These are phyloP conservation scores for Rhyacichthys aspro DNA, from an alignment of 2,797 vertebrate species.

Conservation along the genomic window DNA sequence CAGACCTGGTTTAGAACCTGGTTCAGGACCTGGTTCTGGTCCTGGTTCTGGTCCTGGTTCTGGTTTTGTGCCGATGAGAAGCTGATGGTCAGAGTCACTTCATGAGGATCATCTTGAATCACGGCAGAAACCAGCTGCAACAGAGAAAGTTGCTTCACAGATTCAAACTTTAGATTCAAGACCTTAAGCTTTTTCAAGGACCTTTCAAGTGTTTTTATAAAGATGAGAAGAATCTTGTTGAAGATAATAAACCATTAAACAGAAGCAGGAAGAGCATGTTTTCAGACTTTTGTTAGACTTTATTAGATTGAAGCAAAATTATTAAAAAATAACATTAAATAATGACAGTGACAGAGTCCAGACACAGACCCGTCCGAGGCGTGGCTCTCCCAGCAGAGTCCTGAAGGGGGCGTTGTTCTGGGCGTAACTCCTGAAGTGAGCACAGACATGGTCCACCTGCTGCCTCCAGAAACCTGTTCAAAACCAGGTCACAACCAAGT, in stretches of 20 bases:
- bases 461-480: conserved; percentile 91
- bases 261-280: neutral
- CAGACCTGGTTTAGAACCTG: too few relatives aligned
- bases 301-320: too few relatives aligned
- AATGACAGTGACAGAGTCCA: too few relatives aligned
- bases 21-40: too few relatives aligned
- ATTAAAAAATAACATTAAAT: too few relatives aligned
- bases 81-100: conserved; percentile 87
- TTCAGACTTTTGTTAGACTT: too few relatives aligned
- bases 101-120: conserved; percentile 82
- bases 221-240: too few relatives aligned
- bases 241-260: too few relatives aligned
- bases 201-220: too few relatives aligned
- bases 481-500: neutral
- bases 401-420: conserved; percentile 91
- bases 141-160: neutral
- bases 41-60: too few relatives aligned
- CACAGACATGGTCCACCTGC: conserved; percentile 91
- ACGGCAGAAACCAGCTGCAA: conserved; percentile 88
- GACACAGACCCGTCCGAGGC: conserved; percentile 87
- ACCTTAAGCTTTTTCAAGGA: too few relatives aligned
- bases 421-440: conserved; percentile 90
- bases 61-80: conserved; percentile 74
- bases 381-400: conserved; percentile 89
- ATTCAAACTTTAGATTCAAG: too few relatives aligned